A percentile compares a stretch with the other conserved stretches of the same genome.
These are phyloP conservation scores for Ips nitidus DNA, from an alignment of 1,140 invertebrate species.

Conservation along the genomic window DNA sequence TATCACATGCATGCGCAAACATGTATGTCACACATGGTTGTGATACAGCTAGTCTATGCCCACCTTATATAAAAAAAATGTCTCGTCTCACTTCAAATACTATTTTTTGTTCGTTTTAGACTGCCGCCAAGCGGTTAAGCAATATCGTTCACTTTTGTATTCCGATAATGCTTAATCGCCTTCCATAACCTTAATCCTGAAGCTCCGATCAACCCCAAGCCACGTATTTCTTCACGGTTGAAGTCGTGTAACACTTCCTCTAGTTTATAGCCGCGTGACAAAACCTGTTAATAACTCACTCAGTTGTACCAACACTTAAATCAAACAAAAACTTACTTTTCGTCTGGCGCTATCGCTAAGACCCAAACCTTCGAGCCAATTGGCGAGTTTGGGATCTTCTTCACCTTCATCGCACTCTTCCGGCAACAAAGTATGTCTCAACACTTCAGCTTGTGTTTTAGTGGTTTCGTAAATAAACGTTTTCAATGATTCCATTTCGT, in stretches of 20 bases:
- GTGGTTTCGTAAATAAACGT: conserved; percentile 38
- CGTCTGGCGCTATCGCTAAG: conserved; percentile 61
- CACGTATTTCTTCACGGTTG: conserved; percentile 73
- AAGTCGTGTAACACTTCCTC: conserved; percentile 75
- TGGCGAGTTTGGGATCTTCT: conserved; percentile 56
- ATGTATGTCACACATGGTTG: no score
- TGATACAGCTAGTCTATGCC: no score
- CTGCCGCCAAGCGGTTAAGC: no score
- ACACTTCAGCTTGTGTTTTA: conserved; percentile 36
- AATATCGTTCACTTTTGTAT: background rate
- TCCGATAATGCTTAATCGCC: conserved; percentile 56
- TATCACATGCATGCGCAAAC: no score
- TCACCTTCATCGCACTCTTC: conserved; percentile 47
- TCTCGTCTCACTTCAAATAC: no score
- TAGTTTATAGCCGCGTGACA: conserved; percentile 75
- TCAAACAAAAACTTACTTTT: conserved; percentile 19
- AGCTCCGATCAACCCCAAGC: conserved; percentile 67
- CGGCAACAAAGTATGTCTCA: conserved; percentile 38
- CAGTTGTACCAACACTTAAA: background rate
- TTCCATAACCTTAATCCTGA: conserved; percentile 59
- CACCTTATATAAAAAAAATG: no score
- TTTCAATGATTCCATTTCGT: conserved; percentile 39
- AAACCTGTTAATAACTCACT: conserved; percentile 51
- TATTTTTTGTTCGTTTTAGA: no score
- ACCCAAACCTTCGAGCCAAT: conserved; percentile 62